These are phyloP conservation scores for Chelmon rostratus DNA, from an alignment of 2,797 vertebrate genomes.

Conservation along the genomic window DNA sequence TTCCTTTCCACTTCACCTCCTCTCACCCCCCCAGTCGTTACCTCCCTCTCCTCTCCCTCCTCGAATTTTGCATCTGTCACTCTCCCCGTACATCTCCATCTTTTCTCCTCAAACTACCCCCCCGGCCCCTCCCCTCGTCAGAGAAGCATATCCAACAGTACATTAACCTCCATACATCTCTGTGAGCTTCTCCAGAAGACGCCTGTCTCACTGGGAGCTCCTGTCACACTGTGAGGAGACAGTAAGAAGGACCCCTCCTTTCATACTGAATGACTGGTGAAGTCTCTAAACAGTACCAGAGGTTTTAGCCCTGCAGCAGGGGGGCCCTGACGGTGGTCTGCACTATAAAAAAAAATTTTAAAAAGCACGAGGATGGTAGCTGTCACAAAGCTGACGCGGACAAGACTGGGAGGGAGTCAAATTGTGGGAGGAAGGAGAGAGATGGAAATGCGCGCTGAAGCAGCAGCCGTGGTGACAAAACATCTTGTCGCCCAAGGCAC, in stretches of 20 bases:
- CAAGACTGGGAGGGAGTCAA: constrained; percentile 33
- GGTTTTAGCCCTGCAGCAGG: constrained; percentile 51
- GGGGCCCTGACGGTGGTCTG: constrained; percentile 39
- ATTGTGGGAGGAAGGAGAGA: constrained; percentile 24
- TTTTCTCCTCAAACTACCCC: constrained; percentile 25
- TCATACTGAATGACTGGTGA: constrained; percentile 53
- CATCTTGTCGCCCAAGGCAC: constrained; percentile 59
- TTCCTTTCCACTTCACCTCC: constrained; percentile 76
- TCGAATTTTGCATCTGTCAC: constrained; percentile 65
- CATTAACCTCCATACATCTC: constrained; percentile 67
- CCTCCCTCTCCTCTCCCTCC: constrained; percentile 47
- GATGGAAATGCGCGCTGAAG: constrained; percentile 27
- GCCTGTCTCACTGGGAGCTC: constrained; percentile 58
- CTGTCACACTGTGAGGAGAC: constrained; percentile 65
- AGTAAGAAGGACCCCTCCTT: constrained; percentile 25
- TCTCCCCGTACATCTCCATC: constrained; percentile 71
- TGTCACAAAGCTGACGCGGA: constrained; percentile 63
- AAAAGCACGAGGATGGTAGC: constrained; percentile 44
- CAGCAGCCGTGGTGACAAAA: constrained; percentile 62
- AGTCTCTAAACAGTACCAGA: constrained; percentile 60
- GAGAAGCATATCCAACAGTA: constrained; percentile 63
- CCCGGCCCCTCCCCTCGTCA: constrained; percentile 26
- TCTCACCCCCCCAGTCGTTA: constrained; percentile 51
- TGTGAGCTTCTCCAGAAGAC: constrained; percentile 59
- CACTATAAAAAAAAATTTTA: constrained; percentile 45